phyloP scores from a whole-genome alignment of 2,888 invertebrate species.

The Oligia latruncula region DNA sequence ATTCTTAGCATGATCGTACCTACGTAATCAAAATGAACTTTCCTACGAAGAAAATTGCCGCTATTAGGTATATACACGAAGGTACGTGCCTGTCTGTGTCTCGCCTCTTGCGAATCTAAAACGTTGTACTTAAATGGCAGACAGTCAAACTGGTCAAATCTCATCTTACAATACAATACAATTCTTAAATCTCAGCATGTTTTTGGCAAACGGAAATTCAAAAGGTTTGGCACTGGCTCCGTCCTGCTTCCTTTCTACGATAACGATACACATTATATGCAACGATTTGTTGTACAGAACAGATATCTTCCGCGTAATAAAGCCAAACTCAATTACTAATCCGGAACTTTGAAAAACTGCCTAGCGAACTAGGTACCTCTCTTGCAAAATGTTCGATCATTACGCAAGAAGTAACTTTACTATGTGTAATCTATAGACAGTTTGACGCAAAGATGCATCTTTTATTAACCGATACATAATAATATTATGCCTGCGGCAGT shows the following conservation, averaged over 20 bases:
- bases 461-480: slow-evolving; percentile 9
- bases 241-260: slow-evolving; percentile 35
- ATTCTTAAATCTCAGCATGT: slow-evolving; percentile 34
- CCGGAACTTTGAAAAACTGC: slow-evolving; percentile 36
- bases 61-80: slow-evolving; percentile 24
- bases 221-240: slow-evolving; percentile 57
- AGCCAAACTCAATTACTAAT: slow-evolving; percentile 39
- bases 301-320: slow-evolving; percentile 44
- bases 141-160: slow-evolving; percentile 29
- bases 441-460: slow-evolving; percentile 13
- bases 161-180: slow-evolving; percentile 28
- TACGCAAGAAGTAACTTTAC: background rate
- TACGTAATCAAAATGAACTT: slow-evolving; percentile 21
- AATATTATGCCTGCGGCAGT: background rate
- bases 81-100: slow-evolving; percentile 5
- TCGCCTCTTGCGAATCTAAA: slow-evolving; percentile 5
- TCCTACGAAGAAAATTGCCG: slow-evolving; percentile 18
- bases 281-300: slow-evolving; percentile 23
- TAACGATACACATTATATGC: slow-evolving; percentile 47
- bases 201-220: slow-evolving; percentile 59
- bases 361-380: slow-evolving; percentile 2
- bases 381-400: slow-evolving; percentile 11
- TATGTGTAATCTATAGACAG: background rate
- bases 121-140: slow-evolving; percentile 17
- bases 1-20: slow-evolving; percentile 27